Evolutionary conservation across 2,888 invertebrate species (phyloP).

Genomic region (Mythimna ferrago): DNA sequence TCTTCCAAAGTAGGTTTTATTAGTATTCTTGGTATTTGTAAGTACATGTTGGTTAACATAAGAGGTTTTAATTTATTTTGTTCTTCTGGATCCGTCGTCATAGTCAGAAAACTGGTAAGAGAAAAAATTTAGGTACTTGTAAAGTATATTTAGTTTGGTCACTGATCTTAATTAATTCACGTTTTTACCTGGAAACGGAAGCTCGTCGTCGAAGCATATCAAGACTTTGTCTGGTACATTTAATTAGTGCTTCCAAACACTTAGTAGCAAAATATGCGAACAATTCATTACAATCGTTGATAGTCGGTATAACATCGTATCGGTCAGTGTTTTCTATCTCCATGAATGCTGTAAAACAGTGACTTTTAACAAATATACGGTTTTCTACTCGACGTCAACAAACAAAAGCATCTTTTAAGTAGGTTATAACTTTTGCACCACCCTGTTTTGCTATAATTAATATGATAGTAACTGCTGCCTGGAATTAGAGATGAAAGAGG

Average conservation of each 20-base stretch:
- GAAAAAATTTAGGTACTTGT: not conserved
- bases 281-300: constrained; percentile 95
- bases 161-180: not conserved
- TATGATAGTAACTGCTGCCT: not conserved
- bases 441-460: not conserved
- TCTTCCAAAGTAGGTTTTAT: constrained; percentile 93
- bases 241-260: constrained; percentile 93
- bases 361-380: not conserved
- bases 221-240: constrained; percentile 93
- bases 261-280: constrained; percentile 95
- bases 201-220: constrained; percentile 93
- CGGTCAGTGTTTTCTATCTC: constrained; percentile 92
- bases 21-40: constrained; percentile 92
- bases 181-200: constrained; percentile 83
- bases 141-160: not conserved
- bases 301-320: constrained; percentile 91
- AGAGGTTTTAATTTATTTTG: constrained; percentile 89
- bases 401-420: not conserved
- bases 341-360: constrained; percentile 88
- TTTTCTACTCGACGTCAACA: not conserved
- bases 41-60: constrained; percentile 91
- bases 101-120: constrained; percentile 83
- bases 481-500: too few relatives aligned
- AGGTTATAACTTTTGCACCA: not conserved
- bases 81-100: constrained; percentile 86